Evolutionary conservation across 2,888 invertebrate species (phyloP).

Genomic region (Schizotus pectinicornis): DNA sequence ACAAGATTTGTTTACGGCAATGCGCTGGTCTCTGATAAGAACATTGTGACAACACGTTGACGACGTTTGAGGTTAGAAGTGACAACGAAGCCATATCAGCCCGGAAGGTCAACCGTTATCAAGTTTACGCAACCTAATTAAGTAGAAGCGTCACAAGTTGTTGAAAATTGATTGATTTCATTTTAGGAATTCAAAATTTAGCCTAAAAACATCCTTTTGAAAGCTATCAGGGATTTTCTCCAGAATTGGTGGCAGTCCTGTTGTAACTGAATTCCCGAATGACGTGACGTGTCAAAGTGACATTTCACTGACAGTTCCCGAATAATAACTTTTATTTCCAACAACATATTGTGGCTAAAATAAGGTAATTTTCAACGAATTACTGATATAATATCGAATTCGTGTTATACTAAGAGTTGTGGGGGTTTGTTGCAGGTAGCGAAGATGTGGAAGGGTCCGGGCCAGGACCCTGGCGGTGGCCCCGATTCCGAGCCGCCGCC

Average conservation of each 20-base stretch:
- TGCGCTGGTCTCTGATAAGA: no score
- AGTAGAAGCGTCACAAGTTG: no score
- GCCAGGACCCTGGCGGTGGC: constrained; percentile 46
- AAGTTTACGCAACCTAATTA: no score
- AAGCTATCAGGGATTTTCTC: not conserved
- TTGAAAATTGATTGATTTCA: no score
- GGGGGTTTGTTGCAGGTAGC: constrained; percentile 28
- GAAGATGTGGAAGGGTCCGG: constrained; percentile 53
- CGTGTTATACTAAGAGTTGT: no score
- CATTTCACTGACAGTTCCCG: constrained; percentile 8
- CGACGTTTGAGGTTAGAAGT: no score
- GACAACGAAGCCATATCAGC: no score
- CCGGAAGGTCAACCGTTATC: no score
- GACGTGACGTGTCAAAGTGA: constrained; percentile 17
- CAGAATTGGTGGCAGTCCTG: not conserved
- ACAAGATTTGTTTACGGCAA: no score
- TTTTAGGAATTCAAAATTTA: not conserved
- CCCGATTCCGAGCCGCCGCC: constrained; percentile 45
- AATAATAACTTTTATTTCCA: constrained; percentile 19
- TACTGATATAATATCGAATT: no score
- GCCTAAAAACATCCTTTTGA: not conserved
- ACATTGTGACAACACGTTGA: no score
- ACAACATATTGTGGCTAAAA: constrained; percentile 23
- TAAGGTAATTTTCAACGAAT: constrained; percentile 7
- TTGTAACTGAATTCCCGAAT: not conserved